Evolutionary conservation across 2,888 invertebrate species (phyloP), one percentile per base, ranked within the genome.

Genomic region (Cephus sareptanus): DNA sequence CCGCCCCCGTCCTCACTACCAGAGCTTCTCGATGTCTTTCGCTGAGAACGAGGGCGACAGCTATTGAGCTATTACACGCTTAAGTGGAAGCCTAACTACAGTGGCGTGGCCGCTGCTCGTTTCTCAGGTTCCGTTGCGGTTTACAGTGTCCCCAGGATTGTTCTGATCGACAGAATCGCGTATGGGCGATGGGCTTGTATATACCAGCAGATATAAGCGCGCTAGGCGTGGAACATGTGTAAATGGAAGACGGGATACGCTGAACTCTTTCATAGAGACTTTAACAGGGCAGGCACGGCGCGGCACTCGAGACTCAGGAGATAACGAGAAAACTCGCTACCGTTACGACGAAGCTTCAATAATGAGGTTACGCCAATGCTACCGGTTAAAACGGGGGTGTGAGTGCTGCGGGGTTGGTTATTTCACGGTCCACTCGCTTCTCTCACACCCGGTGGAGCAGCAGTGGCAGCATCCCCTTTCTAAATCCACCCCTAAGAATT

Each of bases 361-460:
- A 75, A 78, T 78, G 73, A 86, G 85, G 86, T 86, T 89, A 87
- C 87, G 86, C 86, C 86, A 86, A 40, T 40, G 40, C 85, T 89
- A 88, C 81, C 85, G 84, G 83, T 81, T 78, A 81, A 78, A 81
- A 70, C 70, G 70, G 80, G 83, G 82, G 85, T 83, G 84, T 83
- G 84, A 87, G 85, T 87, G 87, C 33, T 74, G 87, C 87, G 86
- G 87, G 87, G 88, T 89, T 89, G 90, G 91, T 91, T 91, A 91
- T 91, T 91, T 91, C 91, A 91, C 91, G 91, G 89, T 91, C 90
- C 90, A 91, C 89, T 91, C 90, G 89, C 79, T 90, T 87, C 82
- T 88, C 90, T 91, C 89, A 88, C 88, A 89, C 90, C 86, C 89
- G 86, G 84, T 80, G 77, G 83, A 85, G 83, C 34, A 40, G 40